Evolutionary conservation across 2,888 invertebrate genomes (phyloP), one percentile per base, ranked within the genome.

Genomic region (Lasiommata megera): DNA sequence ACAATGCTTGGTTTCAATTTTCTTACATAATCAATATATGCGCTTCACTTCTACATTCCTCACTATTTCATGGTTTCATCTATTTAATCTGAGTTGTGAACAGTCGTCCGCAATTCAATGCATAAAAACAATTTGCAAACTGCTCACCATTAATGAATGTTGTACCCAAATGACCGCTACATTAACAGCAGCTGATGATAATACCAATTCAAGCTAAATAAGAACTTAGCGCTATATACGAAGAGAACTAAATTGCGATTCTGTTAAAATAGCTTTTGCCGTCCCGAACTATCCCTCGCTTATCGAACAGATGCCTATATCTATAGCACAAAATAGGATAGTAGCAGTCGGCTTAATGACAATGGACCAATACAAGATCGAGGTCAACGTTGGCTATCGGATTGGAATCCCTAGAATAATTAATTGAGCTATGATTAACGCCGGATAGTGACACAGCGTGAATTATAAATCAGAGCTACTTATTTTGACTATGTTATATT

Each of bases 311-410:
- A 76, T 69, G 71, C 73, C 74, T 75, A n/a, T n/a, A 74, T 76
- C 73, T 75, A 76, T 76, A 77, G 74, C 72, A 77, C 77, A 29
- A 50, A 68, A 71, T 72, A 73, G 76, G 78, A 79, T 77, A 77
- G 71, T 71, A 77, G 76, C 72, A 72, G 74, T 77, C 76, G 75
- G 77, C 79, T 82, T 85, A 87, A 88, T 85, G 84, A 84, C 83
- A 79, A 80, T 74, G 76, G 76, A 74, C 82, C 80, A 80, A 82
- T 82, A 77, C 79, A 77, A 80, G 79, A 84, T 82, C 78, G 85
- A 80, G 86, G 86, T 84, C 87, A 79, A 67, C 82, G 70, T 74
- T 77, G 79, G 84, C 77, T 84, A 80, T 81, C 80, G 74, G 73
- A 77, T 77, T 80, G 82, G 77, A 82, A 79, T 85, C 83, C 82